Evolutionary conservation across 2,113 vertebrate genomes (phyloP).

Genomic region (Chaetorhynchus papuensis): DNA sequence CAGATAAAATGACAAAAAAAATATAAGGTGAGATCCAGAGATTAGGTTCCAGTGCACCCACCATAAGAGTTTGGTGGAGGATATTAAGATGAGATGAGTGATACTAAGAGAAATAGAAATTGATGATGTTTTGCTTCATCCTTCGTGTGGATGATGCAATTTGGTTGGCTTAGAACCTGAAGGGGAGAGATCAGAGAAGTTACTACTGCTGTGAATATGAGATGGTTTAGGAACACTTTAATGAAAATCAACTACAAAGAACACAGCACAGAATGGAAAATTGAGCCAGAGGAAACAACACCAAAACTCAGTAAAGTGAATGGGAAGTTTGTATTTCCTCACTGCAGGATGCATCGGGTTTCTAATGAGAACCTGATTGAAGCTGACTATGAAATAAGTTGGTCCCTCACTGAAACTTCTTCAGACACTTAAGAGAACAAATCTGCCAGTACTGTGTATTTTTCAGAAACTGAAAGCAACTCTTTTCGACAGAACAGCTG

Average conservation of each 20-base stretch:
- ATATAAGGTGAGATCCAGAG: not conserved
- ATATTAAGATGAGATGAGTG: not conserved
- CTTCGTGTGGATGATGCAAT: not conserved
- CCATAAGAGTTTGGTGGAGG: not conserved
- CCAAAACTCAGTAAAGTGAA: not conserved
- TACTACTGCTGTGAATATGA: not conserved
- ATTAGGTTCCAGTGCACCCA: not conserved
- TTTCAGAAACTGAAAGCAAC: not conserved
- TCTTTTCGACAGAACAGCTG: not conserved
- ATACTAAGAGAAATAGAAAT: not conserved
- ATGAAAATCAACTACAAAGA: not conserved
- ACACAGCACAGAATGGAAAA: not conserved
- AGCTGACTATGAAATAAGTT: not conserved
- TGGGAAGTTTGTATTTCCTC: not conserved
- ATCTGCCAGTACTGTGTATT: fast-evolving
- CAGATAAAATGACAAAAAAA: not conserved
- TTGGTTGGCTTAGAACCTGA: not conserved
- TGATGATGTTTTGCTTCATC: not conserved
- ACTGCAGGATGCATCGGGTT: not conserved
- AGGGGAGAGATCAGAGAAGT: not conserved
- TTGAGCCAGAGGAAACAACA: not conserved
- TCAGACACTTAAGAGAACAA: not conserved
- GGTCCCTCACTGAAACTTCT: not conserved
- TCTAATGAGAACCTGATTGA: not conserved
- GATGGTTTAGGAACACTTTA: not conserved